Evolutionary conservation across 1,140 invertebrate genomes (phyloP).

Genomic region (Caerostris extrusa): DNA sequence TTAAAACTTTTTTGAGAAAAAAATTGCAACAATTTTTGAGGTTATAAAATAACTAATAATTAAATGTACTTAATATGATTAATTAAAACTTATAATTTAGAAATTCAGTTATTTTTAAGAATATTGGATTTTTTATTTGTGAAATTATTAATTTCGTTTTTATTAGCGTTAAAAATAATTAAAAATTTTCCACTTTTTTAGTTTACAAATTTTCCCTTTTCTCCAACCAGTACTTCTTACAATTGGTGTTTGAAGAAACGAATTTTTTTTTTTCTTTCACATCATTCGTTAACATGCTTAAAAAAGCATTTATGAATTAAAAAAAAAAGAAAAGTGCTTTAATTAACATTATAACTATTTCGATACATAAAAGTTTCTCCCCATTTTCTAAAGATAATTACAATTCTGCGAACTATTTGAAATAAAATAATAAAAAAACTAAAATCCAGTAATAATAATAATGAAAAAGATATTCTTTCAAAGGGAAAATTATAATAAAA

Average conservation of each 20-base stretch:
- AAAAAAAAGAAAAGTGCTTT: neutral
- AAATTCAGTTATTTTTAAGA: too few species aligned
- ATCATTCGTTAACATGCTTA: neutral
- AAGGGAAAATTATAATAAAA: neutral
- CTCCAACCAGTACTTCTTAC: too few species aligned
- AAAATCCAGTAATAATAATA: neutral
- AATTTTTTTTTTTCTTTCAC: neutral
- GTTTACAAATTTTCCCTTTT: too few species aligned
- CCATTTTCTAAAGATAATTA: neutral
- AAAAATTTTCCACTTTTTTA: too few species aligned
- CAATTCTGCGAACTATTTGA: neutral
- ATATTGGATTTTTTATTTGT: too few species aligned
- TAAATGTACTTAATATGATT: too few species aligned
- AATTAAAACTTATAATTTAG: too few species aligned
- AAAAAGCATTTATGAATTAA: neutral
- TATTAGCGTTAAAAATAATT: too few species aligned
- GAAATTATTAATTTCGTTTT: too few species aligned
- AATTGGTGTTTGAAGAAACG: neutral
- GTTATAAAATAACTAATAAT: too few species aligned
- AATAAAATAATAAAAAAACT: neutral
- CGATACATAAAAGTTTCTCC: neutral
- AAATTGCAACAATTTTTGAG: too few species aligned
- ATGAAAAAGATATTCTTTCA: neutral
- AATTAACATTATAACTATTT: constrained; percentile 37
- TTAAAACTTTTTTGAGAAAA: too few species aligned